Evolutionary conservation across 2,113 vertebrate species (phyloP).

Genomic region (Barbus barbus): DNA sequence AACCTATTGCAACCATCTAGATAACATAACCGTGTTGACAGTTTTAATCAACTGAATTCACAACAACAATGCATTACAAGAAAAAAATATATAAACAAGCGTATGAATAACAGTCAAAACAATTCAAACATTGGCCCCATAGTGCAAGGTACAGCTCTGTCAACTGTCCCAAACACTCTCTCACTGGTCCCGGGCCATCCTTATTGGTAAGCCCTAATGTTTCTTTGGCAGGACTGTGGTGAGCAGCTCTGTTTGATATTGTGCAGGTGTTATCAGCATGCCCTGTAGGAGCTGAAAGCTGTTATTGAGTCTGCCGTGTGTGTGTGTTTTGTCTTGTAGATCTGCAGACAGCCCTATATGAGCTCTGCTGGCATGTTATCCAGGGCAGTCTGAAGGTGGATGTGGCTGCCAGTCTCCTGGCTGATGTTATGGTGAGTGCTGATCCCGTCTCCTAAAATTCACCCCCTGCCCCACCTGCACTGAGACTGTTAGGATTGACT

Average conservation of each 20-base stretch:
- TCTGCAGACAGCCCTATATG: conserved; percentile 90
- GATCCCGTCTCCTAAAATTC: background rate
- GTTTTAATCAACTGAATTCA: background rate
- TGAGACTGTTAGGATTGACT: background rate
- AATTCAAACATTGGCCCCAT: too few species aligned
- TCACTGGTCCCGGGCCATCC: background rate
- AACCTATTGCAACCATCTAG: background rate
- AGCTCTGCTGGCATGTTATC: conserved; percentile 91
- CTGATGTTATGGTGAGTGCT: conserved; percentile 88
- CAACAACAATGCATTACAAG: background rate
- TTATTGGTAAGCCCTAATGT: background rate
- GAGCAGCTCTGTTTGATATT: background rate
- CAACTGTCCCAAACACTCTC: background rate
- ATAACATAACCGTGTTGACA: background rate
- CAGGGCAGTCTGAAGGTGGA: conserved; percentile 94
- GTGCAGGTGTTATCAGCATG: background rate
- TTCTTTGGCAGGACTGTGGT: background rate
- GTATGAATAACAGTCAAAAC: background rate
- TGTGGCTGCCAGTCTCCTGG: conserved; percentile 85
- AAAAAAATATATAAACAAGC: background rate
- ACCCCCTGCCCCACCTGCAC: background rate
- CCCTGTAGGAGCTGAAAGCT: background rate
- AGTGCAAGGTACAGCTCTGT: background rate
- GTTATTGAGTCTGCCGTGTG: conserved; percentile 25
- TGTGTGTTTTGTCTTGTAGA: conserved; percentile 77